A percentile compares a stretch with the other conserved stretches of the same genome.
Conservation (phyloP, 1,140 invertebrate genomes). For the Cydia pomonella region DNA sequence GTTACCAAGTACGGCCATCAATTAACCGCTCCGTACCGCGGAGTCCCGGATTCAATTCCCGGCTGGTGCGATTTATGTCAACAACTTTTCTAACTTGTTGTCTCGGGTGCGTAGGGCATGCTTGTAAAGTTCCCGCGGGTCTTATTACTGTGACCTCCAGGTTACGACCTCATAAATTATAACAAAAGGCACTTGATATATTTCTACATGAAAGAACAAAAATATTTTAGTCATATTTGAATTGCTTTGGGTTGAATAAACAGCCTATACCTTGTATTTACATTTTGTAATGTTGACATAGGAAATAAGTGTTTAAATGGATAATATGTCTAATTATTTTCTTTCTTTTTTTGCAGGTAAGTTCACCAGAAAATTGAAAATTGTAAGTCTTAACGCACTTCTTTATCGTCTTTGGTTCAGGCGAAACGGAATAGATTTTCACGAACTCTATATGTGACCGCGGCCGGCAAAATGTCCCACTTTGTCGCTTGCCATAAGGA, state of each 20-base stretch:
- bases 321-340: neutral
- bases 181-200: neutral
- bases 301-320: too few relatives aligned
- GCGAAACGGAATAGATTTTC: too few relatives aligned
- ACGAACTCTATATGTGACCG: too few relatives aligned
- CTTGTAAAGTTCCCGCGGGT: neutral
- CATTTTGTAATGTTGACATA: too few relatives aligned
- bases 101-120: neutral
- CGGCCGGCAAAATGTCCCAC: too few relatives aligned
- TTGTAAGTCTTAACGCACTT: neutral
- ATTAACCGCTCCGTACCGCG: neutral
- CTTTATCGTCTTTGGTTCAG: neutral
- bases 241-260: too few relatives aligned
- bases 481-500: too few relatives aligned
- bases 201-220: neutral
- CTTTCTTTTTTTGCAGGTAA: neutral
- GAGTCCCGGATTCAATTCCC: neutral
- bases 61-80: constrained; percentile 1
- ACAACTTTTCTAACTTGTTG: neutral
- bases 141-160: neutral
- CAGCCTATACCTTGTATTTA: too few relatives aligned
- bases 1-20: neutral
- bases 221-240: too few relatives aligned
- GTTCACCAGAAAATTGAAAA: neutral
- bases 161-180: neutral